phyloP scores from a whole-genome alignment of 2,797 vertebrate genomes.

The Rhincodon typus region DNA sequence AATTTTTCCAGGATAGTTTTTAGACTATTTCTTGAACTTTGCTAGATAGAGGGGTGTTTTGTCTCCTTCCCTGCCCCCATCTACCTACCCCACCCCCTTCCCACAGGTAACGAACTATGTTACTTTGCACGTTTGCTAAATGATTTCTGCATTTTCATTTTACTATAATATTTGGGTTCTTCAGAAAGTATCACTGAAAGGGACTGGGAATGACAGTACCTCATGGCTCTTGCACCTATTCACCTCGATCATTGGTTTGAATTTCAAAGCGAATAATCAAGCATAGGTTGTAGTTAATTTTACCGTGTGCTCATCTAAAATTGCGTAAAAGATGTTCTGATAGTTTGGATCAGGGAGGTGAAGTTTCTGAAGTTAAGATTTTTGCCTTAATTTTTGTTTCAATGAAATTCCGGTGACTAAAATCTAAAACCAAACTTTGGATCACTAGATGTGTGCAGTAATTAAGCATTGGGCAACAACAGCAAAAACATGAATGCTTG shows the following conservation, averaged over 20 bases:
- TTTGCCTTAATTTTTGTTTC: neutral
- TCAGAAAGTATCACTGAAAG: neutral
- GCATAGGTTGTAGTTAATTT: neutral
- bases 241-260: neutral
- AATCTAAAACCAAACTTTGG: conserved; percentile 1
- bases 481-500: neutral
- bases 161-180: conserved; percentile 2
- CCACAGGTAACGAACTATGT: conserved; percentile 9
- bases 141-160: neutral
- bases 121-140: neutral
- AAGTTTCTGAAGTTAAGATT: neutral
- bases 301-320: neutral
- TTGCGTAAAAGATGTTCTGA: neutral
- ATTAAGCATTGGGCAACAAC: neutral
- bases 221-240: neutral
- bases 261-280: neutral
- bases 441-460: neutral
- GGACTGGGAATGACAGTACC: neutral
- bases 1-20: conserved; percentile 18
- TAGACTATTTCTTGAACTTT: conserved; percentile 1
- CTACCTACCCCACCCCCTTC: neutral
- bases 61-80: neutral
- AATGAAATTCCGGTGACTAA: neutral
- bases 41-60: neutral
- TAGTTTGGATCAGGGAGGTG: neutral